These are phyloP conservation scores for Brachionus sp. DNA, from an alignment of 1,140 invertebrate species.

Conservation along the genomic window DNA sequence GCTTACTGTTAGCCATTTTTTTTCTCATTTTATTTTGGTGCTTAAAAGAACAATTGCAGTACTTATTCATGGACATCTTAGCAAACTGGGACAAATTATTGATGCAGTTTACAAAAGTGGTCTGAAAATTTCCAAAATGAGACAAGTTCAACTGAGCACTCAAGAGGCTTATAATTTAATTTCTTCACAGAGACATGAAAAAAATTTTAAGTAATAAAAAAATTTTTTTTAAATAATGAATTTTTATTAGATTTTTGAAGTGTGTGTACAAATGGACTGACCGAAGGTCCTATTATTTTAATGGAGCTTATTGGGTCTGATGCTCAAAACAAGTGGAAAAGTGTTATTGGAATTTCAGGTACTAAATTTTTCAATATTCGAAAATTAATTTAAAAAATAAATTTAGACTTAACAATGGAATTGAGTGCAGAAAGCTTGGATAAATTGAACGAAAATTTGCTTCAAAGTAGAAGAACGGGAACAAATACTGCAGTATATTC, in stretches of 20 bases:
- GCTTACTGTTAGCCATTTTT: no score
- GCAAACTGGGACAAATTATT: constrained; percentile 67
- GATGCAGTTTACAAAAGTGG: constrained; percentile 66
- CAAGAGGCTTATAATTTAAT: constrained; percentile 30
- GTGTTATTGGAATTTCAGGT: constrained; percentile 47
- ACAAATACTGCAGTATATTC: constrained; percentile 65
- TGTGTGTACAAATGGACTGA: constrained; percentile 48
- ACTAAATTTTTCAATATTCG: neutral
- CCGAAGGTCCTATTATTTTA: constrained; percentile 69
- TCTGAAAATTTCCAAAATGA: constrained; percentile 70
- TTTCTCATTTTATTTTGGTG: no score
- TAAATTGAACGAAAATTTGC: neutral
- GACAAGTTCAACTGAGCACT: constrained; percentile 50
- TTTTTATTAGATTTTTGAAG: neutral
- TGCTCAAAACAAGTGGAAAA: constrained; percentile 60
- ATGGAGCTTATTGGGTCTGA: constrained; percentile 73
- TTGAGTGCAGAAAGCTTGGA: neutral
- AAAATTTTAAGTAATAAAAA: constrained; percentile 28
- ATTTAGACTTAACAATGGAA: constrained; percentile 25
- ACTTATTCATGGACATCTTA: constrained; percentile 47
- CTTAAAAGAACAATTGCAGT: constrained; percentile 46
- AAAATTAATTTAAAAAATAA: neutral
- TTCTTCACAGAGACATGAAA: constrained; percentile 24
- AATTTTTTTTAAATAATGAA: neutral
- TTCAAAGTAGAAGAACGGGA: constrained; percentile 63